Evolutionary conservation across 2,113 vertebrate genomes (phyloP), one percentile per base, ranked within the genome.

Genomic region (Scomber colias): DNA sequence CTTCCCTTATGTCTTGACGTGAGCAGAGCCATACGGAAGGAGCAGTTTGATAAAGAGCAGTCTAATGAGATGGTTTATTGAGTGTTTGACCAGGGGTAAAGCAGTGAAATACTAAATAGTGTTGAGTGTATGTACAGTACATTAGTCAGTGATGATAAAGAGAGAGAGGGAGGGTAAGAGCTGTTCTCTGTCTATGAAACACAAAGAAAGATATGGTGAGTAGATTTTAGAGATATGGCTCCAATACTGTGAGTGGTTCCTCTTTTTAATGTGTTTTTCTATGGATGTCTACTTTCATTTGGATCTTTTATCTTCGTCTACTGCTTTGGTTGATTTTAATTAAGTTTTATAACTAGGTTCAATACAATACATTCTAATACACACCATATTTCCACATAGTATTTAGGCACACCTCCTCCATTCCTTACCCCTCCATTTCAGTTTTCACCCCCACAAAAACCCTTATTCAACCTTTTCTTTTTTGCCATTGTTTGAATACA

Each of bases 81-180:
- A 49, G 14, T 51, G 50, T 71, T 44, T 81, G 27, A 76, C 24
- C 57, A 68, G 56, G 68, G 31, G 44, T 35, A 73, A 45, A 71
- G 53, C 61, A 46, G 60, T 55, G 67, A 63, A 80, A 71, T 45
- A 49, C 27, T 65, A 54, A 60, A 59, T 13, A 51, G 11, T 48
- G 35, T 40, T 49, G 27, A 68, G 1, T 30, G 21, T 7, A 69
- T 40, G 17, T 48, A 62, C 44, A 16, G 27, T 40, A 40, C 6
- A 4, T 55, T 16, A 54, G 9, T 19, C 15, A 49, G 30, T 14
- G 21, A 57, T 51, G 44, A 63, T 40, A 11, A 24, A 14, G 21
- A 48, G 10, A 46, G 35, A 7, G 24, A 27, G 24, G 24, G 24
- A 27, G 24, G 7, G 24, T 30, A 7, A 50, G 17, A 24, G 30